These are phyloP conservation scores for Sebastes oblongus DNA, from an alignment of 2,797 vertebrate genomes.

Conservation along the genomic window DNA sequence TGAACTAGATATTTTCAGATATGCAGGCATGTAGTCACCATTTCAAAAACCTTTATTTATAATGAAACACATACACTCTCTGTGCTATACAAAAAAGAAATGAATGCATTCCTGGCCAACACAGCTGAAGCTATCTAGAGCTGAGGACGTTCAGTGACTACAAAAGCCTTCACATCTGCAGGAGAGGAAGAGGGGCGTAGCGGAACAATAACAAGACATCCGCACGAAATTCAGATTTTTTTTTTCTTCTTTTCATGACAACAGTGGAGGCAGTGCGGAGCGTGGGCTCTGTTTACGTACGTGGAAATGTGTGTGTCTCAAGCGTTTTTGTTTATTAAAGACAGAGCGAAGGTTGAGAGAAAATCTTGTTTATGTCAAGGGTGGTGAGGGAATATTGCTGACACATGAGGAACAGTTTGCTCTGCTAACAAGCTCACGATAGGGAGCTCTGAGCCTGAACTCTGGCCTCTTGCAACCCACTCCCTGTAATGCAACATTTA, in stretches of 20 bases:
- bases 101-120: conserved; percentile 14
- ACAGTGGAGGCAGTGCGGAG: conserved; percentile 5
- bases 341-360: background rate
- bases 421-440: conserved; percentile 27
- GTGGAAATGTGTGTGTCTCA: conserved; percentile 11
- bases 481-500: background rate
- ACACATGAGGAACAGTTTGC: conserved; percentile 13
- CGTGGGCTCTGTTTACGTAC: conserved; percentile 20
- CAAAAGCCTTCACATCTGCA: conserved; percentile 46
- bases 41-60: conserved; percentile 30
- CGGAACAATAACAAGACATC: conserved; percentile 52
- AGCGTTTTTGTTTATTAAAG: conserved; percentile 26
- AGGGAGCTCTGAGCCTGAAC: background rate
- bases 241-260: conserved; percentile 17
- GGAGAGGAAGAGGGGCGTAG: conserved; percentile 8
- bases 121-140: conserved; percentile 28
- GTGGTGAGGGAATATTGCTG: conserved; percentile 15
- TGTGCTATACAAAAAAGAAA: conserved; percentile 37
- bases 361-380: background rate
- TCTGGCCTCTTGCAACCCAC: background rate
- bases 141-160: conserved; percentile 38
- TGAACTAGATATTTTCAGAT: background rate
- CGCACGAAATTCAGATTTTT: conserved; percentile 15
- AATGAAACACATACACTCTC: conserved; percentile 29
- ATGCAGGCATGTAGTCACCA: background rate